Percentiles rank a stretch among this genome's conserved stretches.
Conservation (phyloP, 2,797 vertebrate species). For the Chelidonichthys spinosus region DNA sequence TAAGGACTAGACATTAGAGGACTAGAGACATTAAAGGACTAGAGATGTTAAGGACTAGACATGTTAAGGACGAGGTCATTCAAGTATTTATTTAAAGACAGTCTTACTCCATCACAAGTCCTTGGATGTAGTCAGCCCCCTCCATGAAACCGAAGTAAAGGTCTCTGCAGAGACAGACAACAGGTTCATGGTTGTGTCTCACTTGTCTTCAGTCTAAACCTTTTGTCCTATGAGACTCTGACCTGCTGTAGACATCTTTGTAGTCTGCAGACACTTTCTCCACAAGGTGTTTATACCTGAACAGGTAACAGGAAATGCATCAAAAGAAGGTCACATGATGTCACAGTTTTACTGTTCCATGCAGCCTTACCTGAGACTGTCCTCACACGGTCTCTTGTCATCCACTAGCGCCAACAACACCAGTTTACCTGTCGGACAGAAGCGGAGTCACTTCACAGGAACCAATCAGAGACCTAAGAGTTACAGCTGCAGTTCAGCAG, state of each 20-base stretch:
- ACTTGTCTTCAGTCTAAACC: background rate
- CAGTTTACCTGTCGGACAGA: conserved; percentile 87
- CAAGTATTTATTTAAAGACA: background rate
- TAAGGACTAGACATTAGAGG: no score
- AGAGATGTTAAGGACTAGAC: background rate
- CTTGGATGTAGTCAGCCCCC: conserved; percentile 90
- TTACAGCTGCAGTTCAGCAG: background rate
- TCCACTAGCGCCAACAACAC: conserved; percentile 91
- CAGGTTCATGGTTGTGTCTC: background rate
- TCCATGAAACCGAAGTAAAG: conserved; percentile 96
- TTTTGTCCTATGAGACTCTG: conserved; percentile 18
- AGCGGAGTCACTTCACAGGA: conserved; percentile 1
- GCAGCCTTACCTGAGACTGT: conserved; percentile 87
- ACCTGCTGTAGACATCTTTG: conserved; percentile 90
- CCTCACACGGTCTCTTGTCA: conserved; percentile 83
- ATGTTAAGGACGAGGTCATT: background rate
- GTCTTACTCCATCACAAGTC: conserved; percentile 93
- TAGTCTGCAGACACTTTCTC: conserved; percentile 89
- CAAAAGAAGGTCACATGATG: background rate
- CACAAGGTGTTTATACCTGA: conserved; percentile 88
- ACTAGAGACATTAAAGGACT: background rate
- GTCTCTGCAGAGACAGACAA: conserved; percentile 74
- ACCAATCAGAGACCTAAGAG: conserved; percentile 12
- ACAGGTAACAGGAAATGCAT: conserved; percentile 28
- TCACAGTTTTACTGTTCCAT: no score